Base-by-base conservation (phyloP, 2,888 invertebrate species). In the Diachrysia chrysitis region DNA sequence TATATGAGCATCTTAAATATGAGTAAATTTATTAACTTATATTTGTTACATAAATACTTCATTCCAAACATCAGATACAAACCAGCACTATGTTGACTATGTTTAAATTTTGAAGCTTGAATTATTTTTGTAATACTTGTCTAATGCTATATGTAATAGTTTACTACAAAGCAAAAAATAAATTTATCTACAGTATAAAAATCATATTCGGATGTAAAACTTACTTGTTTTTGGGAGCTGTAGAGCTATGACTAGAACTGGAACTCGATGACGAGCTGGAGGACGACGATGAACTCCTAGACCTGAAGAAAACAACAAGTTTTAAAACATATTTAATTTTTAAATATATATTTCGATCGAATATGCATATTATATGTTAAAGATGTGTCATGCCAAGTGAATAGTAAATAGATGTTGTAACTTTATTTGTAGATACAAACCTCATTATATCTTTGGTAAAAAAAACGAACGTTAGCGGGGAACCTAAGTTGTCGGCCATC, bases 181-280 rank as follows among this genome's bases (percentile, higher is more conserved):
- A 4, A 5, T n/a, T 9, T 12, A n/a, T 51, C 14, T 19, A 51
- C 12, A 12, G 21, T 25, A 16, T 5, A 25, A 16, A 6, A 16
- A n/a, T n/a, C n/a, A 23, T 5, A 25, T 6, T 4, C 35, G n/a
- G 42, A 58, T 21, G 37, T 55, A 19, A 68, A 12, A 83, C 90
- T 87, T 83, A 95, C 95, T 92, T 95, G 78, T 95, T 95, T 87
- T 92, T 92, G 46, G 93, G 92, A 42, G 89, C 84, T 29, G 87
- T 76, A 0, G 95, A 95, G 79, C 94, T 93, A 69, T 91, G 94
- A 89, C 95, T 95, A 85, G 95, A 93, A 85, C 94, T 95, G 63
- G 95, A 95, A 76, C 92, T 94, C 4, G 95, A 94, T 14, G 94
- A 93, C 0, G 95, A 92, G 73, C 91, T 93, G 0, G 95, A 93